Base-by-base conservation (phyloP, 2,888 invertebrate genomes). In the Nesidiocoris tenuis region DNA sequence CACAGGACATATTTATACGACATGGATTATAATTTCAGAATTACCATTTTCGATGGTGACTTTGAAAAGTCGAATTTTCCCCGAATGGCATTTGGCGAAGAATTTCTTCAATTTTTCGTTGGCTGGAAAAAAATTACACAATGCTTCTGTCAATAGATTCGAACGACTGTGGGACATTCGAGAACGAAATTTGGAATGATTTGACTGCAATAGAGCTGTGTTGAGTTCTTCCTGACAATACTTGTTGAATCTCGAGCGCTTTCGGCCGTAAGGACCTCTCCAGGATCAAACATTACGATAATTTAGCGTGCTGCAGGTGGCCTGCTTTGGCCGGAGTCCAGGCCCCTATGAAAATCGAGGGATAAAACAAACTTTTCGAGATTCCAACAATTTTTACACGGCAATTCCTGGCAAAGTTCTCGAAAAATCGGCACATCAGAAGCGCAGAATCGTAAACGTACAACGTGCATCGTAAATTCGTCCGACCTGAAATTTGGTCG, bases 21-120 rank as follows among this genome's bases (percentile, higher is more conserved):
- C n/a, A n/a, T n/a, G n/a, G n/a, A n/a, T n/a, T n/a, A n/a, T n/a
- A n/a, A n/a, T n/a, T n/a, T n/a, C 16, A 18, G 3, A 75, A 83
- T 85, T 86, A 94, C 95, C 95, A 86, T 94, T 91, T 84, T 91
- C 91, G 82, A 96, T 96, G 59, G 90, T 90, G 78, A 95, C 88
- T 88, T 95, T 95, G 79, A 95, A 85, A 18, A 91, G 87, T 78
- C 96, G 87, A 76, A 92, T 87, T 84, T 91, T 92, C 23, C 93
- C 94, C 82, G 91, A 90, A 82, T 92, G 79, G 81, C 92, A 92
- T 85, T 92, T 93, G 21, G 91, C 90, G 82, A 95, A 92, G 82
- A 91, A 90, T 83, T 90, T 91, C 82, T 90, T 89, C 75, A 96
- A 85, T 78, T 90, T 90, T 80, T 91, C 90, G 85, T 95, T 95